A percentile compares a stretch with the other conserved stretches of the same genome.
Evolutionary conservation across 2,888 invertebrate genomes (phyloP).

Genomic region (Apeira syringaria): DNA sequence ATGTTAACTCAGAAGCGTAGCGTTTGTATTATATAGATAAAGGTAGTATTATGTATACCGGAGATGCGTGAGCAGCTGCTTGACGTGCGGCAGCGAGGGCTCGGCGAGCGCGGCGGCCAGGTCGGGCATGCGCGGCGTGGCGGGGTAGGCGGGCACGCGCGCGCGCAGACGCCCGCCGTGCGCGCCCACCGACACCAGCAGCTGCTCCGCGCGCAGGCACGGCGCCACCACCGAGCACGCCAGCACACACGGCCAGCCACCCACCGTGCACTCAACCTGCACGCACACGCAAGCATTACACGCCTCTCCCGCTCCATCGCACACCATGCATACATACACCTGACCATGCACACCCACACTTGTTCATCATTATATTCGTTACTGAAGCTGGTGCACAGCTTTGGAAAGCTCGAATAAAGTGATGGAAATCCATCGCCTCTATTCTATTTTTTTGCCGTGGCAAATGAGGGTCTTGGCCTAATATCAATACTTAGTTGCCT

Average conservation of each 20-base stretch:
- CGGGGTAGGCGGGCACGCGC: constrained; percentile 95
- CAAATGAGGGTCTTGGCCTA: no score
- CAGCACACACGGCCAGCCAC: constrained; percentile 95
- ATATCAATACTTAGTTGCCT: no score
- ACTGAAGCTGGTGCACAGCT: no score
- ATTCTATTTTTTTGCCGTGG: no score
- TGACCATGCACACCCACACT: no score
- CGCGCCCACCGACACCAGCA: constrained; percentile 96
- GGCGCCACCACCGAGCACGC: constrained; percentile 95
- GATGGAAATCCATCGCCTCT: no score
- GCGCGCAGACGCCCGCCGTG: constrained; percentile 96
- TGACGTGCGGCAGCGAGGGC: constrained; percentile 49
- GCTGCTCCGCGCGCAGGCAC: constrained; percentile 95
- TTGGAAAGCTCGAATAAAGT: no score
- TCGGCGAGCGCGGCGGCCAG: constrained; percentile 88
- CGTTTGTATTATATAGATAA: no score
- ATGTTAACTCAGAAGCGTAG: no score
- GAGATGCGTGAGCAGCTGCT: constrained; percentile 69
- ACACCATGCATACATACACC: no score
- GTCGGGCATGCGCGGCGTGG: constrained; percentile 90
- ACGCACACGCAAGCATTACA: not conserved
- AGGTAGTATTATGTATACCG: constrained; percentile 72
- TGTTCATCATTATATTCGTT: no score
- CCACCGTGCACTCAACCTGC: constrained; percentile 89
- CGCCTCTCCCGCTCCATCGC: no score